Base-by-base conservation (phyloP, 2,797 vertebrate species). In the Botia kubotai region DNA sequence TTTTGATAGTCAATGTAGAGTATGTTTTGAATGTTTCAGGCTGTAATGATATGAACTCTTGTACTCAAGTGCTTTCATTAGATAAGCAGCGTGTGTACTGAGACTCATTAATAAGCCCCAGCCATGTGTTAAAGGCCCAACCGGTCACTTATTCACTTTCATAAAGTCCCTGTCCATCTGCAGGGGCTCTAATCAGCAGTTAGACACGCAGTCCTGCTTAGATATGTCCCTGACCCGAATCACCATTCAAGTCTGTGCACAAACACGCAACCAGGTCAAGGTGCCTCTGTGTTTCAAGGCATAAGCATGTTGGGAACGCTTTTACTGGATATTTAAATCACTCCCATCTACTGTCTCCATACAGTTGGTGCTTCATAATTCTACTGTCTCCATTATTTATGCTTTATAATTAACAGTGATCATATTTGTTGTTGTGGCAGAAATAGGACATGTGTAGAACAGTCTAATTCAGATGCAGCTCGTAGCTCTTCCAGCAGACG, bases 381-480 rank as follows among this genome's bases (percentile, higher is more conserved):
- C 23, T 26, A 26, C 23, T 26, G 23, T 26, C 23, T 26, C 23
- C 23, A 97, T 98, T 97, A 96, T 95, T 96, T 95, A 95, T 93
- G 94, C 94, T 96, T 95, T 94, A 95, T 98, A 98, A 98, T 98
- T 97, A 98, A 97, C 95, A 96, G 96, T 96, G 96, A 98, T 98
- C 97, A 96, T 96, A 98, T 98, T 98, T 98, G 96, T 97, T 98
- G 60, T 97, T 97, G 96, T 96, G 96, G 96, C 95, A 95, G 97
- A 97, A 97, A 97, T 96, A 95, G 96, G 96, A 96, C 96, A 96
- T 97, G 97, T 97, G 97, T 97, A 96, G 94, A 97, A 96, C 96
- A 97, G 95, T 93, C 94, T 95, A 92, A 95, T 98, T 98, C 96
- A 96, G 95, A 98, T 98, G 97, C 98, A 97, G 96, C 96, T 39